These are phyloP conservation scores for Cephalopterus ornatus DNA, from an alignment of 2,113 vertebrate genomes.

Conservation along the genomic window DNA sequence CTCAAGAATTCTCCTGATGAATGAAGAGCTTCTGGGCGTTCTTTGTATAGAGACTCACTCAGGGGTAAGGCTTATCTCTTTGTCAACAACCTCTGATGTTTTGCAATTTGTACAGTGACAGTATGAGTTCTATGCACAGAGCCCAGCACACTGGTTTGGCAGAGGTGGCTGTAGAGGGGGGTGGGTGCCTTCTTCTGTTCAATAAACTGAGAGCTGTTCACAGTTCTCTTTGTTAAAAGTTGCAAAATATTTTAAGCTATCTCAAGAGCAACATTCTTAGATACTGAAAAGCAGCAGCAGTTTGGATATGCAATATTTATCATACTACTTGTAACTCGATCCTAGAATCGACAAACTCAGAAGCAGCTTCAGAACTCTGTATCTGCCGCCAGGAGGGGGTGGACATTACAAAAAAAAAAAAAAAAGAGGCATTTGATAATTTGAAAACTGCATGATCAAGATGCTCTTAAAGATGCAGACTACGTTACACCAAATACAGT, in stretches of 20 bases:
- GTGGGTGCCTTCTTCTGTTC: background rate
- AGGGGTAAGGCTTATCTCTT: background rate
- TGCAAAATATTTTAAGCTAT: background rate
- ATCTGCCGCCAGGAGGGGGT: background rate
- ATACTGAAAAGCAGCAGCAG: background rate
- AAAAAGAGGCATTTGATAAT: background rate
- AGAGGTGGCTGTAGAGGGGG: background rate
- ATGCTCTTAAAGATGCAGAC: background rate
- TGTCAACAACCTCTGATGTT: background rate
- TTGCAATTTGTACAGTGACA: background rate
- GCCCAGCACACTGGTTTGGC: background rate
- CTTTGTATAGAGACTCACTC: background rate
- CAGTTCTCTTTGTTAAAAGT: background rate
- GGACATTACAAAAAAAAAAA: background rate
- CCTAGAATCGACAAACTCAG: background rate
- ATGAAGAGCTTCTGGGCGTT: background rate
- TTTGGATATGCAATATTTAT: background rate
- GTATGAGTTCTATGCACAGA: background rate
- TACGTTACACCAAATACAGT: background rate
- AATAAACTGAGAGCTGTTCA: background rate
- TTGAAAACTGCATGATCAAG: background rate
- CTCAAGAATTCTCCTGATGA: background rate
- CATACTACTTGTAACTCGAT: background rate
- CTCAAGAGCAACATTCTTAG: constrained; percentile 25
- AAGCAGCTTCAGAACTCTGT: background rate